These are phyloP conservation scores for Poeciliopsis presidionis DNA, from an alignment of 2,797 vertebrate species.

Conservation along the genomic window DNA sequence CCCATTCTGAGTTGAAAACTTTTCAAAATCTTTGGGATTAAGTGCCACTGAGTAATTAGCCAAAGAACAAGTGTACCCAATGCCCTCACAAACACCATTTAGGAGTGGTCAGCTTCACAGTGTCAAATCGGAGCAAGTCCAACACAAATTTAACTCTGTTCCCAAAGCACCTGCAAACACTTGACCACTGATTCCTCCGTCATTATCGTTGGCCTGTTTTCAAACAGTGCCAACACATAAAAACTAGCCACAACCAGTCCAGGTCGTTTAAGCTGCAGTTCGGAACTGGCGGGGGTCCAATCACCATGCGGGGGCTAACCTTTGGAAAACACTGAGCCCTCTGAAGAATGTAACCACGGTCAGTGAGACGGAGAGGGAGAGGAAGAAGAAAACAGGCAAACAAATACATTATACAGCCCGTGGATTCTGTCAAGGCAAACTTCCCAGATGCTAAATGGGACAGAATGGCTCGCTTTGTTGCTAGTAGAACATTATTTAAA, in stretches of 20 bases:
- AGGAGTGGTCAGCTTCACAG: constrained; percentile 32
- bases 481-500: constrained; percentile 48
- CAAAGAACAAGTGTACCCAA: constrained; percentile 18
- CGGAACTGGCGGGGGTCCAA: constrained; percentile 67
- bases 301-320: constrained; percentile 66
- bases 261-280: constrained; percentile 56
- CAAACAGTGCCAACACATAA: constrained; percentile 69
- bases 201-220: constrained; percentile 67
- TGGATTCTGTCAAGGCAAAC: constrained; percentile 58
- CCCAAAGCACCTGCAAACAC: constrained; percentile 73
- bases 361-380: constrained; percentile 60
- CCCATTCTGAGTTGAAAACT: background rate
- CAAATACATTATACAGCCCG: constrained; percentile 66
- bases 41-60: constrained; percentile 8
- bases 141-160: constrained; percentile 61
- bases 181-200: constrained; percentile 66
- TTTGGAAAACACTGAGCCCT: constrained; percentile 78
- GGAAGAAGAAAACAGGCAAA: constrained; percentile 61
- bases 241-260: constrained; percentile 62
- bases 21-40: background rate
- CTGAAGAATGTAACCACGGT: constrained; percentile 78
- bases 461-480: constrained; percentile 54
- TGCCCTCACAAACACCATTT: constrained; percentile 14
- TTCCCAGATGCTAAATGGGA: constrained; percentile 70
- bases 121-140: constrained; percentile 29